Evolutionary conservation across 2,888 invertebrate genomes (phyloP), one percentile per base, ranked within the genome.

Genomic region (Mystacides longicornis): DNA sequence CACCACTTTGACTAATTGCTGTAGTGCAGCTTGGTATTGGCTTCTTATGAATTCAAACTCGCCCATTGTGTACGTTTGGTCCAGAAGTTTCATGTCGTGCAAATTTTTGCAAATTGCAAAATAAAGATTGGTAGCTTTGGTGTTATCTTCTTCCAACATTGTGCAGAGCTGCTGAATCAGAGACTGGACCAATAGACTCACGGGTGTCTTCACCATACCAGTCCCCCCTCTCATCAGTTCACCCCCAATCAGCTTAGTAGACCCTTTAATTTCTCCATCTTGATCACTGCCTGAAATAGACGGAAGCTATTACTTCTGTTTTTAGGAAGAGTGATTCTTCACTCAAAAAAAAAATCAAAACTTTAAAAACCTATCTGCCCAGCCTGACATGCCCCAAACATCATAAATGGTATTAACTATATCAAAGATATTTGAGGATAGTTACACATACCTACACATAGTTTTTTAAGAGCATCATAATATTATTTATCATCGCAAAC

Each of bases 1-100:
- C 0, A 84, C 81, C 14, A 81, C 78, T 11, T 77, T 74, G 0
- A 87, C 77, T 4, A 87, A 68, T 60, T 82, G 81, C 65, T 81
- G 81, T 2, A 87, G 68, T 0, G 85, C 85, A 62, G 78, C 70
- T 67, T 85, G 83, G 65, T 86, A 87, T 65, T 84, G 82, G 62
- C 78, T 79, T 55, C 87, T 72, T 72, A 87, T 81, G 1, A 78
- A 78, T 66, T 87, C 85, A 65, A 86, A 85, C 67, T 87, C 86
- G 37, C 78, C 78, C 78, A 82, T 80, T 3, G 78, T 74, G 63
- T 85, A 87, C 1, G 86, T 85, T 64, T 82, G 77, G 64, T 87
- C 86, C 52, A 88, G 83, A 14, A 87, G 69, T 54, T 83, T 80
- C 81, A 86, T 82, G 61, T 81, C 77, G 64, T 81, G 79, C 14